Conservation (phyloP, 2,797 vertebrate species). For the Cyprinodon diabolis region DNA sequence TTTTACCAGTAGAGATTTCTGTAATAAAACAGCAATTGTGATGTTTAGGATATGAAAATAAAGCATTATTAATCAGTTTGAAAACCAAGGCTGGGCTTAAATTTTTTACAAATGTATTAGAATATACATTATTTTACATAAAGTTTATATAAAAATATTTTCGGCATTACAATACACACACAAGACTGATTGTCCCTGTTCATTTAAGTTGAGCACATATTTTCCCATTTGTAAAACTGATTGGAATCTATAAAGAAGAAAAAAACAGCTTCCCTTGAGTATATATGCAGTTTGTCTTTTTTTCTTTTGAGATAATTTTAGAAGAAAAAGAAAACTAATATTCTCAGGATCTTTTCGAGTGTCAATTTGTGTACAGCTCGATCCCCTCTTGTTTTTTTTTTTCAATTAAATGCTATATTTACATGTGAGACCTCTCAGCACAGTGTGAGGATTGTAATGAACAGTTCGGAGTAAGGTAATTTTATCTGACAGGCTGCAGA, state of each 20-base stretch:
- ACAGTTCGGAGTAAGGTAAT: background rate
- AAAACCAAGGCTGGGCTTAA: no score
- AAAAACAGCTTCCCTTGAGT: background rate
- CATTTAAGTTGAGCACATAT: no score
- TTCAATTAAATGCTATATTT: background rate
- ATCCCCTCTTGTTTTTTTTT: background rate
- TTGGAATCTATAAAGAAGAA: background rate
- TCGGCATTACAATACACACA: no score
- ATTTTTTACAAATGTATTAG: no score
- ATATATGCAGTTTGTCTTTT: background rate
- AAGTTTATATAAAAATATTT: no score
- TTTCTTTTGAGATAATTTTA: background rate
- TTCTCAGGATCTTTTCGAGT: background rate
- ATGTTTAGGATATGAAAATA: background rate
- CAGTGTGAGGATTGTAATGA: background rate
- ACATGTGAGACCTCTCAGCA: background rate
- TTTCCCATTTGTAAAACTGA: background rate
- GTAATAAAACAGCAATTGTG: background rate
- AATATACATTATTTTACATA: no score
- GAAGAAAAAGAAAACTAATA: background rate
- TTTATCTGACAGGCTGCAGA: background rate
- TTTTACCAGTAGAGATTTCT: background rate
- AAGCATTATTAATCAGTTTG: no score
- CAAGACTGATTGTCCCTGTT: no score
- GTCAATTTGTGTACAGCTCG: background rate